Evolutionary conservation across 2,797 vertebrate genomes (phyloP), one percentile per base, ranked within the genome.

Genomic region (Numenius phaeopus): DNA sequence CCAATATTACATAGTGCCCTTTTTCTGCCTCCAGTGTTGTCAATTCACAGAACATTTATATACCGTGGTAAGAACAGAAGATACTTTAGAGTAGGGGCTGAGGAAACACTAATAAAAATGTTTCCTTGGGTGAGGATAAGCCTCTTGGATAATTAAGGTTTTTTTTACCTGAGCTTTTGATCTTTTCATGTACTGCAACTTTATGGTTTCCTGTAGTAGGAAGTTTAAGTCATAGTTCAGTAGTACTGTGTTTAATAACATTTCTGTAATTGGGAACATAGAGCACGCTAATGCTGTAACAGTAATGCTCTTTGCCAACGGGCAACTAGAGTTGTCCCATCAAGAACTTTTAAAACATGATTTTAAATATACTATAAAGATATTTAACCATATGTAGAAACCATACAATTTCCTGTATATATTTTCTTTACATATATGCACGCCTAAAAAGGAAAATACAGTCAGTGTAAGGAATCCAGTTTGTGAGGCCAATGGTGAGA

Each of bases 181-280:
- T 97, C 94, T 90, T 86, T 88, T 62, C 58, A 79, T 76, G 87
- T 94, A 66, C 50, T 83, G 91, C 54, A 83, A 76, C 55, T 88
- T 95, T 72, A 95, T 82, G 72, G 77, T 86, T 96, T 97, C 96
- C 96, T 95, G 97, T 91, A 94, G 94, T 76, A 95, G 94, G 95
- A 97, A 96, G 80, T 86, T 95, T 95, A 95, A 95, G 94, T 93
- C 95, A 97, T 82, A 96, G 93, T 93, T 95, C 94, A 95, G 84
- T 55, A 94, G 76, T 47, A 94, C 54, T 50, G 69, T 37, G 62
- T 90, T 96, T 94, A 95, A 84, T 77, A 93, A 91, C 65, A 49
- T 83, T 77, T 94, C 72, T 83, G 62, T 87, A 94, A 87, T 10
- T 26, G 42, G 30, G 80, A 64, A 78, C 61, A 85, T 14, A 58